A percentile compares a stretch with the other conserved stretches of the same genome.
Evolutionary conservation across 23 tunicate genomes (phyloP).

Genomic region (Halocynthia aurantium): DNA sequence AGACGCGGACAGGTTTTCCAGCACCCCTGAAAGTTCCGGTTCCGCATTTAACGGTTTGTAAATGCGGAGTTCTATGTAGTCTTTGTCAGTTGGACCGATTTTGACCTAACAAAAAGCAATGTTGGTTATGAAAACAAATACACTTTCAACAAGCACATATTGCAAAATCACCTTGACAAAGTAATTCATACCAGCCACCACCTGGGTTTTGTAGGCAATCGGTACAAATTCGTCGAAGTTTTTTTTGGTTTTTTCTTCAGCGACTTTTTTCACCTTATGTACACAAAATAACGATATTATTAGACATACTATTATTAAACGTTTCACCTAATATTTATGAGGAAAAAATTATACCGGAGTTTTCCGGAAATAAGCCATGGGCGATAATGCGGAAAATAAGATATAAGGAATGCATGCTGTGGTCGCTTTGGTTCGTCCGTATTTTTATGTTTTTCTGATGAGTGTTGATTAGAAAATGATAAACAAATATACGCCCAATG

Average conservation of each 20-base stretch:
- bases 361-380: too few species aligned
- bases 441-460: too few species aligned
- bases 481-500: too few species aligned
- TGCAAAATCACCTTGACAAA: conserved; percentile 16
- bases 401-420: too few species aligned
- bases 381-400: too few species aligned
- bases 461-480: too few species aligned
- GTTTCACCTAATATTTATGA: too few species aligned
- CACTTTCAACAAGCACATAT: neutral
- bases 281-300: too few species aligned
- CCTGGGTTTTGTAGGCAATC: conserved; percentile 15
- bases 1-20: neutral
- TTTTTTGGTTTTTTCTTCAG: neutral
- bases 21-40: neutral
- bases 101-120: conserved; percentile 13
- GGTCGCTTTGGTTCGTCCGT: too few species aligned
- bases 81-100: neutral
- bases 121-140: neutral
- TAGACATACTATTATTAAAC: too few species aligned
- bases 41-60: neutral
- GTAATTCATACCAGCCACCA: conserved; percentile 34
- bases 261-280: conserved; percentile 12
- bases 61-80: conserved; percentile 11
- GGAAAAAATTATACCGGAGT: too few species aligned
- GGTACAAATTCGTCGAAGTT: conserved; percentile 9